These are phyloP conservation scores for Pterobdella sp. DNA, from an alignment of 2,888 invertebrate species.

Conservation along the genomic window DNA sequence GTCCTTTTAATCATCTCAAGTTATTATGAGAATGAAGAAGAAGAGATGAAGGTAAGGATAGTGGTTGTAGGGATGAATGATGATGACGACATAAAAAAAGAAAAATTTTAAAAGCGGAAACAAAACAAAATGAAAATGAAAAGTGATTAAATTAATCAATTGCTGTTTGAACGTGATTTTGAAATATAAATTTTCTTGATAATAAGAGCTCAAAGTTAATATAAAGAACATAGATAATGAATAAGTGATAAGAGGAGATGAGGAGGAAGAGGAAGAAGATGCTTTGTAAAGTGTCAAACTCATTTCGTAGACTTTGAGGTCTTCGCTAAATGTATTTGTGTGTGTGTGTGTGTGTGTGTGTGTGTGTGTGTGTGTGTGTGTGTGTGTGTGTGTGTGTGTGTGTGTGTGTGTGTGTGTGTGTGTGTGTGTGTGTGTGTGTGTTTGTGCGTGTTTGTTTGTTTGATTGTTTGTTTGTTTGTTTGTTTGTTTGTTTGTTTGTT, in stretches of 20 bases:
- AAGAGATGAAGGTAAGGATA: too few species aligned
- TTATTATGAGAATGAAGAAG: too few species aligned
- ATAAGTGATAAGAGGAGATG: not conserved
- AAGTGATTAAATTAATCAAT: too few species aligned
- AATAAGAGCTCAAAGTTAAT: not conserved
- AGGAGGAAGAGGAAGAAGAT: not conserved
- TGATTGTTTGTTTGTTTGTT: not conserved
- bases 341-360: conserved; percentile 4
- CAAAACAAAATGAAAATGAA: too few species aligned
- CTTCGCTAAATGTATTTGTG: conserved; percentile 6
- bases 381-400: not conserved
- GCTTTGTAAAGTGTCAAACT: conserved; percentile 11
- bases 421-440: not conserved
- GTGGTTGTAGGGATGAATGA: too few species aligned
- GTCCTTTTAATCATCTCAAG: too few species aligned
- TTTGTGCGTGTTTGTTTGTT: not conserved
- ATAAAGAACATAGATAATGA: conserved; percentile 3
- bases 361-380: not conserved
- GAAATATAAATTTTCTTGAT: too few species aligned
- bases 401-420: not conserved
- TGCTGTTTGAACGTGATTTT: too few species aligned
- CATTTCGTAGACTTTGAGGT: conserved; percentile 8
- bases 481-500: not conserved
- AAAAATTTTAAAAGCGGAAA: too few species aligned
- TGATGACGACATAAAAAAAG: too few species aligned